Percentiles rank a stretch among this genome's conserved stretches.
phyloP scores from a whole-genome alignment of 2,113 vertebrate species.

The Laticauda colubrina region DNA sequence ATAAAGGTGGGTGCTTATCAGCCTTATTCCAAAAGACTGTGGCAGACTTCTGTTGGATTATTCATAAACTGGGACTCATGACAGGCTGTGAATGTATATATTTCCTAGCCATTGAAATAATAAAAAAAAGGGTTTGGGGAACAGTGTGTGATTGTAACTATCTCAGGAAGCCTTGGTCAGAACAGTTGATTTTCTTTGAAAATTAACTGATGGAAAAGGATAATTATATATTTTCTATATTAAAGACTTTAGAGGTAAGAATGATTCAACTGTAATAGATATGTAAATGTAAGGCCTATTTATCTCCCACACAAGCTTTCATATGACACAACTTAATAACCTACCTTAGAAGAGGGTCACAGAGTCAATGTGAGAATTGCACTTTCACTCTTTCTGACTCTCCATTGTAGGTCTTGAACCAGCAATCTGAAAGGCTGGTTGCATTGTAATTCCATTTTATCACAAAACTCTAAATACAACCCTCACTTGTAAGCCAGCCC shows the following conservation, averaged over 20 bases:
- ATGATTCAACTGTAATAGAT: background rate
- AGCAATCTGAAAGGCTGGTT: background rate
- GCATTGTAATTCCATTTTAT: background rate
- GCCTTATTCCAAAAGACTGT: no score
- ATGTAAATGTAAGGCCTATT: background rate
- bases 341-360: background rate
- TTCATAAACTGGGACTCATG: no score
- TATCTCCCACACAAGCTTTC: background rate
- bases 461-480: slow-evolving; percentile 8
- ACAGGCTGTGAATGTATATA: no score
- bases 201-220: background rate
- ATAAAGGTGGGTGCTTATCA: no score
- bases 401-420: background rate
- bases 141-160: no score
- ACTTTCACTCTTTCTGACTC: background rate
- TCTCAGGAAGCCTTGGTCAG: no score
- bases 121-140: no score
- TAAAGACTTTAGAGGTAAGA: background rate
- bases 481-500: background rate
- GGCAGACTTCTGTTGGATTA: no score
- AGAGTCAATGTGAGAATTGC: background rate
- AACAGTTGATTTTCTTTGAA: background rate
- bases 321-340: background rate
- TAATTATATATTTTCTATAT: background rate
- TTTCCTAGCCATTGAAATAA: no score